Conservation (phyloP, 2,888 invertebrate species). For the Arge pagana region DNA sequence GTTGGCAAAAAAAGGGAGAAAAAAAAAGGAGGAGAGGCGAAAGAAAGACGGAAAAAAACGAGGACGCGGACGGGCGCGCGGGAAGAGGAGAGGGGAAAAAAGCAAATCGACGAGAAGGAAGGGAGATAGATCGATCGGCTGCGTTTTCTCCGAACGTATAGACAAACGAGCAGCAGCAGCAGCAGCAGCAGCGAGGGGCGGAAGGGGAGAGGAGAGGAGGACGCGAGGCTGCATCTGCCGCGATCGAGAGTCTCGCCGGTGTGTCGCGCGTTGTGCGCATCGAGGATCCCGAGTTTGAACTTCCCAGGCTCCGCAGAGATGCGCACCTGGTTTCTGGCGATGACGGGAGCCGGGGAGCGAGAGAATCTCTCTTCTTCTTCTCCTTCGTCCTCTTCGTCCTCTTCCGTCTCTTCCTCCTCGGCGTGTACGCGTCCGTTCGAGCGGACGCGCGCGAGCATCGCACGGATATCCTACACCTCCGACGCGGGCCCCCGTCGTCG, state of each 20-base stretch:
- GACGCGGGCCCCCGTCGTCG: too few relatives aligned
- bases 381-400: too few relatives aligned
- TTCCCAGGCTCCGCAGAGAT: slow-evolving; percentile 56
- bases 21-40: neutral
- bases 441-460: too few relatives aligned
- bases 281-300: slow-evolving; percentile 17
- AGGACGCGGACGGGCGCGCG: neutral
- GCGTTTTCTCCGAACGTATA: slow-evolving; percentile 12
- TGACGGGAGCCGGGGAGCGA: too few relatives aligned
- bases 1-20: neutral
- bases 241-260: neutral
- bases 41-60: neutral
- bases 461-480: too few relatives aligned
- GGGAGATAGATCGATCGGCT: slow-evolving; percentile 3
- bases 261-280: neutral
- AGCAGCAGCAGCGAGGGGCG: slow-evolving; percentile 16
- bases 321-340: slow-evolving; percentile 53
- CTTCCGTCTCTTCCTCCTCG: too few relatives aligned
- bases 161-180: slow-evolving; percentile 20
- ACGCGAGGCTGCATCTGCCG: slow-evolving; percentile 25
- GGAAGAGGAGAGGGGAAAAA: neutral
- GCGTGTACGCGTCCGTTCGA: too few relatives aligned
- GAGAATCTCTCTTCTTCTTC: too few relatives aligned
- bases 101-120: neutral
- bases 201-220: slow-evolving; percentile 30